Base-by-base conservation (phyloP, 2,797 vertebrate genomes). In the Sarcophilus harrisii region DNA sequence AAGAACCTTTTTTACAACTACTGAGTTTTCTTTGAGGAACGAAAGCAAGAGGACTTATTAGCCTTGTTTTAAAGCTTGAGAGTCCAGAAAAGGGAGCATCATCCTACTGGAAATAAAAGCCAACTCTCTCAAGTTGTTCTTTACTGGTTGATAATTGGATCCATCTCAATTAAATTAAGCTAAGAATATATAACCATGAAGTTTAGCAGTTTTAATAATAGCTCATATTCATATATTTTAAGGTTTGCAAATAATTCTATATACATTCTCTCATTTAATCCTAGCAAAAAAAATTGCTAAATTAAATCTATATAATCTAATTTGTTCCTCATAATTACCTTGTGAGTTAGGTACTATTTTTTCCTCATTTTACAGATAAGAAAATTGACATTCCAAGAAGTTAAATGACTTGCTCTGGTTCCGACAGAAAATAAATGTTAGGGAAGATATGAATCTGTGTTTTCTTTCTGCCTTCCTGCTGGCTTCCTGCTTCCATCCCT, bases 121-220 rank as follows among this genome's bases (percentile, higher is more conserved):
- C 95, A 54, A 95, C 97, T 97, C 94, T 92, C 92, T 95, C 92
- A 90, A 49, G 30, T 54, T n/a, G 87, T 92, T 58, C 60, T 94
- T 58, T 30, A 87, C 62, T 95, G 55, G 66, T 95, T 96, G 91
- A 9, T 38, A 38, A 38, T 81, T 38, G n/a, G n/a, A 94, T 92
- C 94, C 92, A 94, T 95, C 60, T 93, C 90, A 32, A 57, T 58
- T 66, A 93, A 91, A 62, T 92, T 94, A 96, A 95, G 94, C 90
- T 30, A 90, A 96, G 89, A 95, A 54, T 45, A 11, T 90, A 16
- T 27, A 45, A 59, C 90, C 81, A 1, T 91, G 52, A 96, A 93
- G 97, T 96, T 96, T 97, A 92, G 95, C n/a, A 89, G 90, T 93
- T 94, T 21, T 81, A 81, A 81, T 81, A 81, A 81, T 81, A 81